Evolutionary conservation across 2,113 vertebrate genomes (phyloP), one percentile per base, ranked within the genome.

Genomic region (Centropus bengalensis): DNA sequence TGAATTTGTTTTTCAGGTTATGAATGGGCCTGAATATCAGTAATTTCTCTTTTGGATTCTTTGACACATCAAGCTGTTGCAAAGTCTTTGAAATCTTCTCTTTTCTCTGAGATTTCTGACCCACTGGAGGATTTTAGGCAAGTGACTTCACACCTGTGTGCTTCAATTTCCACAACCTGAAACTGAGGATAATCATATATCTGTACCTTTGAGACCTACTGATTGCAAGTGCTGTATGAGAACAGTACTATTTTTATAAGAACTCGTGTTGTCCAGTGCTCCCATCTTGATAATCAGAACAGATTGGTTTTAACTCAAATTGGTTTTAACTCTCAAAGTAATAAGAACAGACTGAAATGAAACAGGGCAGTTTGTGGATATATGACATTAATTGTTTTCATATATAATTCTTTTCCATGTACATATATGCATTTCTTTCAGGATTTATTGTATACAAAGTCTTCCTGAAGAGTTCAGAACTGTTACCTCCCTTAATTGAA

Each of bases 361-460:
- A 85, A 71, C 15, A 42, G 13, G 10, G 38, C 7, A 59, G 18
- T 69, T 85, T 77, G 36, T 69, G 36, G 28, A 19, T 27, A 33
- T 27, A 45, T 0, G 1, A 69, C 59, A 22, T 54, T 62, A 1
- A 18, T 51, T 76, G n/a, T 56, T 47, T 45, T 16, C 15, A 27
- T 77, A 21, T 14, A 32, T 45, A 54, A 47, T 60, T 56, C 10
- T 21, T 76, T 75, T 68, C 27, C 21, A 22, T 82, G 49, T 40
- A 5, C 63, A 76, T n/a, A 12, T 21, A 40, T 52, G 28, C 1
- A 19, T 80, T 27, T 69, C 10, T 78, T 33, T 47, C 2, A 47
- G n/a, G 28, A 54, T 79, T 76, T 66, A 32, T 32, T 36, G 4
- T 33, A 62, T 10, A 73, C 14, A 75, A 78, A 71, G 3, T 36